Percentiles rank a stretch among this genome's conserved stretches.
Conservation (phyloP, 2,797 vertebrate species). For the Xyrichtys novacula region DNA sequence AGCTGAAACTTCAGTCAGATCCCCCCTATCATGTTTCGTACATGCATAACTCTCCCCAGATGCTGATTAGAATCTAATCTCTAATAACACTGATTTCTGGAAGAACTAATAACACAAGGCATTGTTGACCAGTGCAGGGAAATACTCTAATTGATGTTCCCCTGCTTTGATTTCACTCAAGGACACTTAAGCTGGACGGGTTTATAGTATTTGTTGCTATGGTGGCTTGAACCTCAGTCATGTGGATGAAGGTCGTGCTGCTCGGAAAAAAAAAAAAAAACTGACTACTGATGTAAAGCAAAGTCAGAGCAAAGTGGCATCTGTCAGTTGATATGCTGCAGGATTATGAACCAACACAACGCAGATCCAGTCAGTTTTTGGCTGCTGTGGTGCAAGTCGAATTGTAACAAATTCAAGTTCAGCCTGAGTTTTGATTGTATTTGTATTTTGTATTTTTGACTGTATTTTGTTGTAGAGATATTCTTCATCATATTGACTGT, state of each 20-base stretch:
- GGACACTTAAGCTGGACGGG: slow-evolving; percentile 49
- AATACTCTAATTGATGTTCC: slow-evolving; percentile 17
- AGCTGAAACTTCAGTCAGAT: slow-evolving; percentile 31
- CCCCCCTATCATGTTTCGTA: background rate
- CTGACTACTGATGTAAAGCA: slow-evolving; percentile 18
- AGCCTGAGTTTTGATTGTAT: slow-evolving; percentile 5
- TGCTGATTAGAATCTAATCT: slow-evolving; percentile 1
- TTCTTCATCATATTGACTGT: background rate
- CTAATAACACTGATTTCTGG: background rate
- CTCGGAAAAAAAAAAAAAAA: slow-evolving; percentile 3
- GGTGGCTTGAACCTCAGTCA: slow-evolving; percentile 38
- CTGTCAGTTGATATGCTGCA: slow-evolving; percentile 58
- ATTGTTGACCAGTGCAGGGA: slow-evolving; percentile 8
- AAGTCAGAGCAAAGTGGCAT: slow-evolving; percentile 42
- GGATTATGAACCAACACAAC: slow-evolving; percentile 45
- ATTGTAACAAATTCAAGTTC: background rate
- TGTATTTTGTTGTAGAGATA: no score
- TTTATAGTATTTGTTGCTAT: slow-evolving; percentile 46
- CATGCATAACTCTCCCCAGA: background rate
- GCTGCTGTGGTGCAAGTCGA: background rate
- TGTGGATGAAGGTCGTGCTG: slow-evolving; percentile 41
- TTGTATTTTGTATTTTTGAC: no score
- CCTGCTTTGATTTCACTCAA: slow-evolving; percentile 27
- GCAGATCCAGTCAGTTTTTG: slow-evolving; percentile 26
- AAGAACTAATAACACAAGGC: slow-evolving; percentile 18